A percentile compares a stretch with the other conserved stretches of the same genome.
These are phyloP conservation scores for Heliocidaris tuberculata DNA, from an alignment of 35 echinoderm and acorn worm species.

Conservation along the genomic window DNA sequence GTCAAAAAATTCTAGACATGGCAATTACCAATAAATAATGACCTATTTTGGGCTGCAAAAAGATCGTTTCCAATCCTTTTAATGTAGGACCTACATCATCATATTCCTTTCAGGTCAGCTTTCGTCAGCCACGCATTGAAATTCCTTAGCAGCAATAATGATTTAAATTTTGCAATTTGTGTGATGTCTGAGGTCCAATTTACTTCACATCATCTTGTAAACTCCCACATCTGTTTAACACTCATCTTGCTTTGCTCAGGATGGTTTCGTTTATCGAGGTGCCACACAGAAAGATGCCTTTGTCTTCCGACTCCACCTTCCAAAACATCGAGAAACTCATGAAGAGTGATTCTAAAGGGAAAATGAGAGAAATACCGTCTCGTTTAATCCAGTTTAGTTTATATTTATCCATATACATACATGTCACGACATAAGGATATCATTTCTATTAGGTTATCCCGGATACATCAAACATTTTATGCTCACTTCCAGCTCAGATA, in stretches of 20 bases:
- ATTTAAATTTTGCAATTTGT: not conserved
- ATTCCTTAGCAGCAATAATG: not conserved
- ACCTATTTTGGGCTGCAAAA: not conserved
- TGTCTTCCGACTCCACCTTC: not conserved
- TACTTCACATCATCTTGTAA: not conserved
- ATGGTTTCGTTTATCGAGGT: not conserved
- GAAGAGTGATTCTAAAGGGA: not conserved
- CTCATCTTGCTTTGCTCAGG: not conserved
- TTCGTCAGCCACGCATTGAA: not conserved
- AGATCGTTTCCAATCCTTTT: not conserved
- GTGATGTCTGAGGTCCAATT: not conserved
- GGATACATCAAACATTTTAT: too few species aligned
- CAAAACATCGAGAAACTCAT: not conserved
- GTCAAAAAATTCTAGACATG: not conserved
- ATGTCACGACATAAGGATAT: not conserved
- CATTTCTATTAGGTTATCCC: not conserved
- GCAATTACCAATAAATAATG: not conserved
- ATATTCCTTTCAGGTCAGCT: not conserved
- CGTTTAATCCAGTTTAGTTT: not conserved
- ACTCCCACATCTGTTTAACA: not conserved
- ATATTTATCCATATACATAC: not conserved
- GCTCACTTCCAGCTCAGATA: not conserved
- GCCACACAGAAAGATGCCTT: not conserved
- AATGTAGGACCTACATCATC: not conserved
- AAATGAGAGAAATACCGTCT: not conserved